Conservation (phyloP, 2,113 vertebrate genomes). For the Gopherus evgoodei region DNA sequence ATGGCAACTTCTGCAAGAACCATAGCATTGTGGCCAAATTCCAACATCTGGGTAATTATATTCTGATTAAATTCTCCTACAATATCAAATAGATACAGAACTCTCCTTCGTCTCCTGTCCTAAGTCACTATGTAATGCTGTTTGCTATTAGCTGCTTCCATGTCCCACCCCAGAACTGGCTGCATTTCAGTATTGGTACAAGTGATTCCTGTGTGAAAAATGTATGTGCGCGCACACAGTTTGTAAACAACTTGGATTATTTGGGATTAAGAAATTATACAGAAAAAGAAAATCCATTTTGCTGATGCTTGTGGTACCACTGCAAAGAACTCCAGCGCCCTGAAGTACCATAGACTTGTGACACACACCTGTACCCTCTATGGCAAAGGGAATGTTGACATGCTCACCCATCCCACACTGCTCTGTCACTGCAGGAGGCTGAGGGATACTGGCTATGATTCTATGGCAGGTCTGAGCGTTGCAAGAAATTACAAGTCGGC, state of each 20-base stretch:
- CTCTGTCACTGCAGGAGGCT: not conserved
- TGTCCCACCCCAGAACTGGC: not conserved
- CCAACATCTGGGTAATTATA: conserved; percentile 33
- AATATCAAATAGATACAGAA: conserved; percentile 25
- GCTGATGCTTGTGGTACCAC: not conserved
- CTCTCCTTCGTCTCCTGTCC: not conserved
- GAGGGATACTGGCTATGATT: not conserved
- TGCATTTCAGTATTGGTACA: not conserved
- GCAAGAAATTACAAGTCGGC: not conserved
- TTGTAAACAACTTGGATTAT: not conserved
- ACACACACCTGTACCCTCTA: not conserved
- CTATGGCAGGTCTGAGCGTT: not conserved
- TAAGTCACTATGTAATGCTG: not conserved
- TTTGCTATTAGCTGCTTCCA: conserved; percentile 4
- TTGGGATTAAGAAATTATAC: not conserved
- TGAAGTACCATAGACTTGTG: not conserved
- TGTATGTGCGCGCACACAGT: not conserved
- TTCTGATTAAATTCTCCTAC: conserved; percentile 39
- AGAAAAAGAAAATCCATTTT: not conserved
- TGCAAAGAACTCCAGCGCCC: not conserved
- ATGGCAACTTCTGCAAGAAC: conserved; percentile 22
- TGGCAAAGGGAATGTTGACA: not conserved
- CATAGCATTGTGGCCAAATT: conserved; percentile 58
- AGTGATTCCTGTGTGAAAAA: not conserved
- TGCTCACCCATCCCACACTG: not conserved